phyloP scores from a whole-genome alignment of 2,888 invertebrate species.

The Mythimna ferrago region DNA sequence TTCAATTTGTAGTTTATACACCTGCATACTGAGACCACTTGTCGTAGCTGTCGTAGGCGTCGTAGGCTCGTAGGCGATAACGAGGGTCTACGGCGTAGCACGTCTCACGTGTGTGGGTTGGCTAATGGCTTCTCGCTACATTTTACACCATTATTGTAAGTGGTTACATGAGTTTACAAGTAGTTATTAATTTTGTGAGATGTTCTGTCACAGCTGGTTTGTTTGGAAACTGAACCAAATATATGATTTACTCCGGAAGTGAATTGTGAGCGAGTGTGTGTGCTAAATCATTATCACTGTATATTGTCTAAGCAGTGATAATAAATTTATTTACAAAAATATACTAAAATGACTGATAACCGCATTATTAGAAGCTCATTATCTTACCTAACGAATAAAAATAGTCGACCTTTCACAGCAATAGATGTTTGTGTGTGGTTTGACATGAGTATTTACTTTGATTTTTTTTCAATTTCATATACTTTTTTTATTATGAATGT shows the following conservation, averaged over 20 bases:
- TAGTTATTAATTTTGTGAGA: slow-evolving; percentile 12
- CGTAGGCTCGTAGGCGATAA: slow-evolving; percentile 47
- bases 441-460: background rate
- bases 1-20: slow-evolving; percentile 17
- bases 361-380: background rate
- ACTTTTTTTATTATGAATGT: too few relatives aligned
- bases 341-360: background rate
- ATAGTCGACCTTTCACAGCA: background rate
- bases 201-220: slow-evolving; percentile 7
- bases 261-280: background rate
- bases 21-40: slow-evolving; percentile 28
- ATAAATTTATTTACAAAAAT: background rate
- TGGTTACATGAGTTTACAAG: slow-evolving; percentile 26
- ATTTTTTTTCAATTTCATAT: too few relatives aligned
- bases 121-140: slow-evolving; percentile 33
- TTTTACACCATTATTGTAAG: slow-evolving; percentile 19
- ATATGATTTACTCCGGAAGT: background rate
- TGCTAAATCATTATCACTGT: too few relatives aligned
- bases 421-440: background rate
- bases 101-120: slow-evolving; percentile 34
- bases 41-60: slow-evolving; percentile 47
- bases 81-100: slow-evolving; percentile 52
- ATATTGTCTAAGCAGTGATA: background rate
- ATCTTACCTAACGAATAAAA: background rate
- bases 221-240: background rate